These are phyloP conservation scores for Choloepus hoffmanni DNA, from an alignment of 2,113 vertebrate species.

Conservation along the genomic window DNA sequence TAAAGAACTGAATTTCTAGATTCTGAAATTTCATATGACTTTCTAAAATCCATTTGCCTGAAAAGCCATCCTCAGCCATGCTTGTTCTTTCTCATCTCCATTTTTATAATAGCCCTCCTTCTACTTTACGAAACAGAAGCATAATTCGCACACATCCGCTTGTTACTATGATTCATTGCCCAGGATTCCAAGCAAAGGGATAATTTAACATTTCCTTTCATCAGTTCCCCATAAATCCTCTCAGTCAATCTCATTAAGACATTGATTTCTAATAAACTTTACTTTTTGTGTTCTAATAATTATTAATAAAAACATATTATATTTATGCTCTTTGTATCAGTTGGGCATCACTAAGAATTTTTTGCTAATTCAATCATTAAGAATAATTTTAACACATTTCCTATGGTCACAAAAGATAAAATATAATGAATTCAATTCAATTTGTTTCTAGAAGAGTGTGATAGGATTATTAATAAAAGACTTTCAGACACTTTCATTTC, in stretches of 20 bases:
- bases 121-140: neutral
- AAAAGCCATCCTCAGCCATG: neutral
- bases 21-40: neutral
- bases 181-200: neutral
- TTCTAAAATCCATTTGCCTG: neutral
- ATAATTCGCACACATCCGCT: neutral
- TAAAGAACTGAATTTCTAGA: neutral
- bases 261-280: neutral
- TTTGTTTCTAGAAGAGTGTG: neutral
- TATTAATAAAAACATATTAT: neutral
- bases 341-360: neutral
- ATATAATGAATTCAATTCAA: neutral
- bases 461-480: conserved; percentile 4
- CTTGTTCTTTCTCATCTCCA: neutral
- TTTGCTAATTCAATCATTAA: neutral
- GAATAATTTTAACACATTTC: neutral
- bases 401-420: neutral
- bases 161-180: neutral
- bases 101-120: neutral
- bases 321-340: neutral
- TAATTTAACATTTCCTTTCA: neutral
- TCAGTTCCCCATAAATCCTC: neutral
- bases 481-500: neutral
- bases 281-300: neutral
- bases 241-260: neutral